Percentiles rank a stretch among this genome's conserved stretches.
Evolutionary conservation across 2,797 vertebrate species (phyloP).

Genomic region (Pelobates cultripes): DNA sequence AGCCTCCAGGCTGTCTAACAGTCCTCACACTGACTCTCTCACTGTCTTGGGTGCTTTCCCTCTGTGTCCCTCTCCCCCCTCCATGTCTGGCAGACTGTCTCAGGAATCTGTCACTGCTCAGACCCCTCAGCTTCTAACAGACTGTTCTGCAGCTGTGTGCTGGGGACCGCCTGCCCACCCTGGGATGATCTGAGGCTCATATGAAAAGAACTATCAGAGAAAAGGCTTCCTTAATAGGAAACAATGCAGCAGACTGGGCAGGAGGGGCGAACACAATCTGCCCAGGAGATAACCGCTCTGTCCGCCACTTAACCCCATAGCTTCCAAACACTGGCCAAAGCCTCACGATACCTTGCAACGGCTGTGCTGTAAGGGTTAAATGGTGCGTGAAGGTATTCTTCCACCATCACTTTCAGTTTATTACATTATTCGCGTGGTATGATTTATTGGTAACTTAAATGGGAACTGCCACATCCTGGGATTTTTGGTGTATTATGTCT

Average conservation of each 20-base stretch:
- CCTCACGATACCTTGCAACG: not conserved
- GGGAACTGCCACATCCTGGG: no score
- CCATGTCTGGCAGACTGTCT: not conserved
- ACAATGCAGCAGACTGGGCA: constrained; percentile 11
- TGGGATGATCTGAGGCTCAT: not conserved
- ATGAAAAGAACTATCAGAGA: not conserved
- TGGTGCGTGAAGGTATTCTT: no score
- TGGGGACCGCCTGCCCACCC: not conserved
- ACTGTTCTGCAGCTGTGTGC: not conserved
- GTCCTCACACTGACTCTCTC: not conserved
- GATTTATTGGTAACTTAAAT: no score
- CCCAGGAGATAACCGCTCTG: not conserved
- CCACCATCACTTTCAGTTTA: no score
- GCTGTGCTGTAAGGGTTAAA: no score
- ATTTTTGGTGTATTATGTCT: no score
- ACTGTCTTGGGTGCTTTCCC: not conserved
- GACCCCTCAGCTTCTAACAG: not conserved
- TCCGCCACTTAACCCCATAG: not conserved
- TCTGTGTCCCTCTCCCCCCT: not conserved
- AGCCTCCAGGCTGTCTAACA: not conserved
- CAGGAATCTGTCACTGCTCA: not conserved
- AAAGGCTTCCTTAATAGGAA: constrained; percentile 40
- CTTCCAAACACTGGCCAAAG: not conserved
- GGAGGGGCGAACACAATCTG: no score
- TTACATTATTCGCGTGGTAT: no score